These are phyloP conservation scores for Athene noctua DNA, from an alignment of 2,113 vertebrate species.

Conservation along the genomic window DNA sequence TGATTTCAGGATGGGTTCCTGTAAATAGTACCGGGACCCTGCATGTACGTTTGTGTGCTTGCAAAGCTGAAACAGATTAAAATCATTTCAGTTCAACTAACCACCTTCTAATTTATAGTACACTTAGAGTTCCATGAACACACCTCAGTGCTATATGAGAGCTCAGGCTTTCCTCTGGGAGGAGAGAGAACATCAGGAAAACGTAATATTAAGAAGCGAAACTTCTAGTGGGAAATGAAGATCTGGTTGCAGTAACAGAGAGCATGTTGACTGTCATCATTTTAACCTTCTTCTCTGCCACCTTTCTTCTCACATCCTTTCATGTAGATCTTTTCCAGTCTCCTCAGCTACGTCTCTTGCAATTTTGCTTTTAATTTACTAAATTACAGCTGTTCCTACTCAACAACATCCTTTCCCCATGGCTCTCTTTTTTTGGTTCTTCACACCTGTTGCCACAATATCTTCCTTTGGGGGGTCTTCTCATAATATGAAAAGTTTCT, in stretches of 20 bases:
- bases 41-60: fast-evolving
- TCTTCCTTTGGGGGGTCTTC: not conserved
- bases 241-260: not conserved
- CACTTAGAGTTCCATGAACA: not conserved
- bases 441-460: not conserved
- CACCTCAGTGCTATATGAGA: not conserved
- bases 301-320: not conserved
- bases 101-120: not conserved
- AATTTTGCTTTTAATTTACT: not conserved
- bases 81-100: not conserved
- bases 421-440: not conserved
- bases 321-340: not conserved
- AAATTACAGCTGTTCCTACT: not conserved
- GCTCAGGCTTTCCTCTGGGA: not conserved
- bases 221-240: not conserved
- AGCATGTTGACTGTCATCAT: not conserved
- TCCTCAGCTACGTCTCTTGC: not conserved
- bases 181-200: not conserved
- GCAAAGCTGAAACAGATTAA: not conserved
- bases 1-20: not conserved
- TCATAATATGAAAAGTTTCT: not conserved
- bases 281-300: not conserved
- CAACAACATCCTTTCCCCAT: not conserved
- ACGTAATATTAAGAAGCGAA: not conserved
- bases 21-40: not conserved